Evolutionary conservation across 2,797 vertebrate species (phyloP).

Genomic region (Staurois parvus): DNA sequence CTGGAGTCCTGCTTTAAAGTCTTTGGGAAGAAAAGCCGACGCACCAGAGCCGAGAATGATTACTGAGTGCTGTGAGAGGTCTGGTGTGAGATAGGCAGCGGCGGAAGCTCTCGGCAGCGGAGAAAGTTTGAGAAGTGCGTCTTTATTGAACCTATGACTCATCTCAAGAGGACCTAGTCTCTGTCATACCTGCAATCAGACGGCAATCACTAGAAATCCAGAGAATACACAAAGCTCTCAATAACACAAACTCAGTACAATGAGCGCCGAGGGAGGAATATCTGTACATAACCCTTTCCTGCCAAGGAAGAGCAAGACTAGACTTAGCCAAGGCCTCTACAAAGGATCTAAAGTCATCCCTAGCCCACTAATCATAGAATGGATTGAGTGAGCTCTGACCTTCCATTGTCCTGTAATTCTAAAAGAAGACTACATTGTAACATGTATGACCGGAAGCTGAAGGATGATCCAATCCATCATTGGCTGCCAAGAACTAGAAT

Average conservation of each 20-base stretch:
- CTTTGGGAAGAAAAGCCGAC: background rate
- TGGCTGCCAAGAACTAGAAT: too few relatives aligned
- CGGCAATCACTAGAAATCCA: conserved; percentile 2
- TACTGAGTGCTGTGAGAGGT: conserved; percentile 7
- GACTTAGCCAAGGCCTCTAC: background rate
- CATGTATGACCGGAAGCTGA: too few relatives aligned
- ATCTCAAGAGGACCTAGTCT: conserved; percentile 4
- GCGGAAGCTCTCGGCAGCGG: conserved; percentile 2
- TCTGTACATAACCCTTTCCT: background rate
- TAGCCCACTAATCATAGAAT: too few relatives aligned
- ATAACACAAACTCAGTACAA: background rate
- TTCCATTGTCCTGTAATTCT: too few relatives aligned
- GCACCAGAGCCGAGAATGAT: background rate
- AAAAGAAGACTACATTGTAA: too few relatives aligned
- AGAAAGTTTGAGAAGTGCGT: conserved; percentile 14
- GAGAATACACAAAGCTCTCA: conserved; percentile 1
- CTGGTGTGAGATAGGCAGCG: conserved; percentile 3
- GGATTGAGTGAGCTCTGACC: too few relatives aligned
- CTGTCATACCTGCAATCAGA: conserved; percentile 20
- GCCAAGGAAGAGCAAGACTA: background rate
- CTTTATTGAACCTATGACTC: conserved; percentile 29
- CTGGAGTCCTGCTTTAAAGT: background rate
- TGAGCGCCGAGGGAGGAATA: background rate
- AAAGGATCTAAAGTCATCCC: background rate
- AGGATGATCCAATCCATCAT: too few relatives aligned